These are phyloP conservation scores for Eudyptes chrysolophus DNA, from an alignment of 2,113 vertebrate species.

Conservation along the genomic window DNA sequence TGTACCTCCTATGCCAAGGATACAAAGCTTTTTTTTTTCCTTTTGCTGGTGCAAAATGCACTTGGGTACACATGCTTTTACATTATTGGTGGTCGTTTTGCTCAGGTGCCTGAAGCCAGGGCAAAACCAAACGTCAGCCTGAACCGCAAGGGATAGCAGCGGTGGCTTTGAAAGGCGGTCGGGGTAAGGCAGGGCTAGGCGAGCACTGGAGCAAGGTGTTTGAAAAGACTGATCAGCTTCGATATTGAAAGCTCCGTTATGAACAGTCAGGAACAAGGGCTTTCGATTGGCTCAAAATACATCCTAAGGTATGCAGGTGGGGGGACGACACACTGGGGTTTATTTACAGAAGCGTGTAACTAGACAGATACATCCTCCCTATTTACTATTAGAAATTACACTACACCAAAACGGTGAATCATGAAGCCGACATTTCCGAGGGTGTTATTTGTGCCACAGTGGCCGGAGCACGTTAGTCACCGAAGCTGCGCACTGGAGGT, in stretches of 20 bases:
- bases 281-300: neutral
- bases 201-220: neutral
- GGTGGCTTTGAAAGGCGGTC: neutral
- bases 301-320: neutral
- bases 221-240: neutral
- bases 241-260: neutral
- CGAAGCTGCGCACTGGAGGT: neutral
- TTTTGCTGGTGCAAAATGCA: neutral
- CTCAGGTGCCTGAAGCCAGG: neutral
- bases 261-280: neutral
- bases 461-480: fast-evolving
- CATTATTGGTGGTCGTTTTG: neutral
- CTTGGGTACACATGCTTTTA: neutral
- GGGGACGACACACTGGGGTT: neutral
- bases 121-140: neutral
- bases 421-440: fast-evolving
- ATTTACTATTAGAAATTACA: neutral
- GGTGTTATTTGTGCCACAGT: neutral
- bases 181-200: neutral
- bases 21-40: neutral
- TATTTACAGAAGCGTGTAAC: neutral
- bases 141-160: neutral
- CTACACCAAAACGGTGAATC: neutral
- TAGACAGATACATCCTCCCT: neutral
- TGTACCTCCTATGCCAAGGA: neutral